Conservation (phyloP, 2,797 vertebrate genomes). For the Epinephelus awoara region DNA sequence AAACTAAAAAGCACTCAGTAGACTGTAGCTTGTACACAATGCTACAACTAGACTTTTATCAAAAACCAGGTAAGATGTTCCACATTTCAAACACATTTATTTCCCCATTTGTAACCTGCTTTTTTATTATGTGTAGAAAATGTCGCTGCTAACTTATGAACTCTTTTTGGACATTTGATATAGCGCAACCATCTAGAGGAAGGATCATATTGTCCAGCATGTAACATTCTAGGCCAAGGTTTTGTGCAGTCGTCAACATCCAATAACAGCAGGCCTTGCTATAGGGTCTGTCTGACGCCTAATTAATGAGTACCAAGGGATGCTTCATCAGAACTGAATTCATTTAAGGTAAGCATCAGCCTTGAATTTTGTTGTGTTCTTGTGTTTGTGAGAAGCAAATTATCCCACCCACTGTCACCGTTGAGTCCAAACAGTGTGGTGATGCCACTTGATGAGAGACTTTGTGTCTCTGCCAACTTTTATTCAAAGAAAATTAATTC, state of each 20-base stretch:
- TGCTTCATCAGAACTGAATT: slow-evolving; percentile 10
- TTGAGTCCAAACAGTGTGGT: slow-evolving; percentile 47
- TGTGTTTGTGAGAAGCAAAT: slow-evolving; percentile 40
- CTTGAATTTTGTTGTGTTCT: slow-evolving; percentile 21
- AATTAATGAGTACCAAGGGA: slow-evolving; percentile 7
- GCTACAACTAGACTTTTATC: neutral
- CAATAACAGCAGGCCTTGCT: slow-evolving; percentile 6
- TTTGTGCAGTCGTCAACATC: slow-evolving; percentile 2
- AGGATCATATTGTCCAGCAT: neutral
- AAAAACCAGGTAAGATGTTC: neutral
- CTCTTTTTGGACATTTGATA: neutral
- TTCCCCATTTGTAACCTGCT: too few relatives aligned
- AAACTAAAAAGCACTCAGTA: neutral
- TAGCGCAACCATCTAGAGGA: neutral
- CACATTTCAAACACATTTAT: neutral
- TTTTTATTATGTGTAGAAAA: neutral
- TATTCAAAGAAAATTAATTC: slow-evolving; percentile 74
- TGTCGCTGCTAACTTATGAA: neutral
- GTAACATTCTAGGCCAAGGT: neutral
- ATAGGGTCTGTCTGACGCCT: neutral
- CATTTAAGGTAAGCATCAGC: slow-evolving; percentile 18
- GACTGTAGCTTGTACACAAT: neutral
- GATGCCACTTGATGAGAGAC: slow-evolving; percentile 36
- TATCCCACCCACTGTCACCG: slow-evolving; percentile 46
- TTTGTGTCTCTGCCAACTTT: slow-evolving; percentile 48